These are phyloP conservation scores for Caenorhabditis japonica DNA, from an alignment of 2,888 invertebrate species.

Conservation along the genomic window DNA sequence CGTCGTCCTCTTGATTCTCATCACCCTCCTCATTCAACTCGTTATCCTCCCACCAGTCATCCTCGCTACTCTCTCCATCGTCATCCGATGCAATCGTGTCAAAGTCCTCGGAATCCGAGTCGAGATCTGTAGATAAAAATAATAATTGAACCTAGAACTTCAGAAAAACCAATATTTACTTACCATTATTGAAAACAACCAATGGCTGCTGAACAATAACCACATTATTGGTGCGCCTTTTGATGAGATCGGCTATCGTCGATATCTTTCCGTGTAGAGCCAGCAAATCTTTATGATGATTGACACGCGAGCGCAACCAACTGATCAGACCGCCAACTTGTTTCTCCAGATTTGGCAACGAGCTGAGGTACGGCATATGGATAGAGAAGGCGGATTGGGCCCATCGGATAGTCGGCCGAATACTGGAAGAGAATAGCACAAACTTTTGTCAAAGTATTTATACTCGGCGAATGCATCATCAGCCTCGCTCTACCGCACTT, in stretches of 20 bases:
- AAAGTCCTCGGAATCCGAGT: slow-evolving; percentile 55
- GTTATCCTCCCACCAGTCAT: slow-evolving; percentile 55
- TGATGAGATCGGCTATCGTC: slow-evolving; percentile 53
- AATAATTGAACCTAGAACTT: neutral
- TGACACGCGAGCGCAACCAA: slow-evolving; percentile 31
- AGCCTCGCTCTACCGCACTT: too few relatives aligned
- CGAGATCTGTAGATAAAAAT: slow-evolving; percentile 26
- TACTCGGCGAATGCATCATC: too few relatives aligned
- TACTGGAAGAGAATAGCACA: slow-evolving; percentile 37
- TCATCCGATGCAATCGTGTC: slow-evolving; percentile 50
- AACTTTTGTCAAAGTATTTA: neutral
- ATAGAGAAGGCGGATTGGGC: slow-evolving; percentile 52
- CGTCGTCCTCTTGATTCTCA: slow-evolving; percentile 43
- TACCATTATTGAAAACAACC: slow-evolving; percentile 52
- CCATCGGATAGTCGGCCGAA: slow-evolving; percentile 60
- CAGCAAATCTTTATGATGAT: slow-evolving; percentile 39
- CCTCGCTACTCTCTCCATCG: slow-evolving; percentile 51
- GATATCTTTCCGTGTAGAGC: slow-evolving; percentile 53
- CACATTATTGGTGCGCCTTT: slow-evolving; percentile 46
- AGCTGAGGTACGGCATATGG: slow-evolving; percentile 57
- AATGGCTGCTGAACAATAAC: slow-evolving; percentile 48
- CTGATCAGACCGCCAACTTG: slow-evolving; percentile 38
- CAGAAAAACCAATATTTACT: neutral
- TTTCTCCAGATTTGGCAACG: slow-evolving; percentile 46
- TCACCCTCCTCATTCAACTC: slow-evolving; percentile 48